These are phyloP conservation scores for Caenorhabditis tropicalis DNA, from an alignment of 1,140 invertebrate genomes.

Conservation along the genomic window DNA sequence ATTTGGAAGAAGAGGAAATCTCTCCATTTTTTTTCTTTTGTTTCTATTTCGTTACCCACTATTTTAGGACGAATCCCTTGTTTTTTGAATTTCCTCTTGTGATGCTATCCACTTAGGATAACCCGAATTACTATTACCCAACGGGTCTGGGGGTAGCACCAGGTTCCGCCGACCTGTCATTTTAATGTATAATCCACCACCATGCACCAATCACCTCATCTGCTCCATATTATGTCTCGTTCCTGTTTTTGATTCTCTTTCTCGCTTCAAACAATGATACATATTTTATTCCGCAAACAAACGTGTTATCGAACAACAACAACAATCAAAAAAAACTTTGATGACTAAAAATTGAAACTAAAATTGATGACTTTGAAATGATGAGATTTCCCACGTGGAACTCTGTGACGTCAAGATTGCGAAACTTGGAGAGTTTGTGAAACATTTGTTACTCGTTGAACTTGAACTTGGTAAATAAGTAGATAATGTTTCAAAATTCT, in stretches of 20 bases:
- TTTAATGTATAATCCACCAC: slow-evolving; percentile 9
- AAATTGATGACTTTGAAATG: too few relatives aligned
- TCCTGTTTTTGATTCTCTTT: not conserved
- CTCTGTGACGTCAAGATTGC: too few relatives aligned
- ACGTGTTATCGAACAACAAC: not conserved
- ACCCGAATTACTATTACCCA: slow-evolving; percentile 20
- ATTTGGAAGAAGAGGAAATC: slow-evolving; percentile 40
- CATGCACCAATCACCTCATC: slow-evolving; percentile 6
- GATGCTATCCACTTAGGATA: slow-evolving; percentile 38
- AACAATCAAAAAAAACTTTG: not conserved
- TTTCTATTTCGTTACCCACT: not conserved
- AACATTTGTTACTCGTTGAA: too few relatives aligned
- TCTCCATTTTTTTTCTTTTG: not conserved
- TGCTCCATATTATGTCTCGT: slow-evolving; percentile 11
- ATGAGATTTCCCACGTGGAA: too few relatives aligned
- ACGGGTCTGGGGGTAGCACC: slow-evolving; percentile 39
- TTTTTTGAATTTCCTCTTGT: slow-evolving; percentile 23
- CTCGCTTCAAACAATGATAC: not conserved
- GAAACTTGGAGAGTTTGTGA: too few relatives aligned
- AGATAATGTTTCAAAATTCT: too few relatives aligned
- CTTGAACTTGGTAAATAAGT: too few relatives aligned
- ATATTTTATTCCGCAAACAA: slow-evolving; percentile 19
- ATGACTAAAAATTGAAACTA: too few relatives aligned
- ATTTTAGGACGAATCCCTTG: slow-evolving; percentile 23
- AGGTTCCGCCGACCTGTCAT: not conserved